Base-by-base conservation (phyloP, 2,113 vertebrate species). In the Ceuthmochares aereus region DNA sequence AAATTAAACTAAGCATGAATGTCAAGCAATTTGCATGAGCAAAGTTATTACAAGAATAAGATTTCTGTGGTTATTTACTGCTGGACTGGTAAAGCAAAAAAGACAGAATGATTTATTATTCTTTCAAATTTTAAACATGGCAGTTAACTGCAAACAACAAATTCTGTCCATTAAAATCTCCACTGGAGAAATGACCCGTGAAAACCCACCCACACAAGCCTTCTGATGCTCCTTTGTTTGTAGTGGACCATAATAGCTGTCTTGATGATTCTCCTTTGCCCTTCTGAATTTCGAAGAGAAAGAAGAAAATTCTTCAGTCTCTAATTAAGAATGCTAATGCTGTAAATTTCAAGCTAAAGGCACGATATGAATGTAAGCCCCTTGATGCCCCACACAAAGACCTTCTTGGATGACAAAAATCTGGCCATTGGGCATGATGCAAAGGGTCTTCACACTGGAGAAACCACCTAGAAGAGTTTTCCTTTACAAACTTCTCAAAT, bases 101-200 rank as follows among this genome's bases (percentile, higher is more conserved):
- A 9, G 12, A 1, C 2, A 54, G 12, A 62, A 30, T 29, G 0
- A 86, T 67, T 75, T 84, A 47, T 62, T 74, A 20, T 34, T 43
- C 10, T 69, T 88, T 75, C 43, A 59, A 68, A 22, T 55, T 79
- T 88, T 89, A 64, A 80, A 76, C 3, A 87, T 69, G 76, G 56
- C 51, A 89, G 68, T 95, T 73, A 80, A 88, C 8, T 21, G 32
- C 54, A 95, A 93, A 87, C 59, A 81, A 93, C 20, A 83, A 96
- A 96, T 95, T 94, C 43, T 79, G 70, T 66, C 69, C 60, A 74
- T 92, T 97, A 91, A 90, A 89, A 69, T 8, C 6, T 81, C 74
- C 96, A 47, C 87, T 92, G 55, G 73, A 84, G 84, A 90, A 93
- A 89, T 77, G 47, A 93, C 49, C 56, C 84, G 45, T 37, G 59